Conservation (phyloP, 2,113 vertebrate species). For the Paratilapia polleni region DNA sequence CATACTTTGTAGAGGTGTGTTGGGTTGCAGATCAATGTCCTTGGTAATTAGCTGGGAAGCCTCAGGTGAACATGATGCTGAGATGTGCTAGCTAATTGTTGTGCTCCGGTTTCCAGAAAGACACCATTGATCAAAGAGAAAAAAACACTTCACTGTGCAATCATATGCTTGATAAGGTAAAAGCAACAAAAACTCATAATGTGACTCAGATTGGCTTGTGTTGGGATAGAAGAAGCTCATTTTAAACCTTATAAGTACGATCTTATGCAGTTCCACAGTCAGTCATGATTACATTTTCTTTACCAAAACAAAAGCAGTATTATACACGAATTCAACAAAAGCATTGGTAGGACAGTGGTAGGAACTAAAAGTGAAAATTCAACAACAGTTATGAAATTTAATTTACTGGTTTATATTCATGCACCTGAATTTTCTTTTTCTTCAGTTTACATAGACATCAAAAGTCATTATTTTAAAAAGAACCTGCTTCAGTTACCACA, state of each 20-base stretch:
- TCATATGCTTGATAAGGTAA: neutral
- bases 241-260: too few species aligned
- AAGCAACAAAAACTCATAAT: neutral
- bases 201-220: neutral
- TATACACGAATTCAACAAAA: neutral
- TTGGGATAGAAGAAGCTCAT: neutral
- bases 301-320: neutral
- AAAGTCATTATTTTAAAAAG: too few species aligned
- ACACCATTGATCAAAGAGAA: slow-evolving; percentile 13
- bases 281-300: neutral
- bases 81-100: slow-evolving; percentile 38
- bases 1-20: slow-evolving; percentile 11
- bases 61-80: slow-evolving; percentile 43
- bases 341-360: neutral
- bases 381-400: too few species aligned
- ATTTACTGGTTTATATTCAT: too few species aligned
- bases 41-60: slow-evolving; percentile 43
- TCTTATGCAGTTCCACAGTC: neutral
- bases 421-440: too few species aligned
- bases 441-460: too few species aligned
- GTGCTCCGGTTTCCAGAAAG: slow-evolving; percentile 11
- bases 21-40: slow-evolving; percentile 33
- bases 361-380: neutral
- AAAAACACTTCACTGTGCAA: neutral
- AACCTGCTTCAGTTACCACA: too few species aligned